Conservation (phyloP, 35 echinoderm and acorn worm genomes). For the Holothuria glaberrima region DNA sequence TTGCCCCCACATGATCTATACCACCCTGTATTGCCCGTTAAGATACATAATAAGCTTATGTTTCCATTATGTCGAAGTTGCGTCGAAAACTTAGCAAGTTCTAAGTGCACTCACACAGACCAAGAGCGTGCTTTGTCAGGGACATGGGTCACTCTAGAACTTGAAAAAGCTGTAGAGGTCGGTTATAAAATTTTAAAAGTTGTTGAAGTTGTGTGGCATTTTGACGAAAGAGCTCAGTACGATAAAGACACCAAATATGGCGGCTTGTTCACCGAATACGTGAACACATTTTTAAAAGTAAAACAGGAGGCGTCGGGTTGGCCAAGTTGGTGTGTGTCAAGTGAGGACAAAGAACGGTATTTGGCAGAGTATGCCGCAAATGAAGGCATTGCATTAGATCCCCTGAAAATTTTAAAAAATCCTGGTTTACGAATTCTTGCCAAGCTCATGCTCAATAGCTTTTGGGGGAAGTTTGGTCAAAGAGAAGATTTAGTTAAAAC, state of each 20-base stretch:
- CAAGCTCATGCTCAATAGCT: conserved; percentile 28
- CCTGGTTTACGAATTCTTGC: conserved; percentile 19
- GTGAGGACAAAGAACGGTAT: conserved; percentile 27
- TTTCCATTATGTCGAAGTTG: conserved; percentile 73
- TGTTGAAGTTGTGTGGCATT: conserved; percentile 82
- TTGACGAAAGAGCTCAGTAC: conserved; percentile 44
- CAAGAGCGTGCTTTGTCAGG: conserved; percentile 44
- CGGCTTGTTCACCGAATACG: conserved; percentile 46
- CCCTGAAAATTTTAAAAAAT: background rate
- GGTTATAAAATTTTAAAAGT: conserved; percentile 49
- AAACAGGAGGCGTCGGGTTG: conserved; percentile 38
- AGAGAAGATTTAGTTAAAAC: background rate
- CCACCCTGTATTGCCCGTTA: conserved; percentile 56
- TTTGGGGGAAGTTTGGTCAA: conserved; percentile 41
- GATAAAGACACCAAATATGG: background rate
- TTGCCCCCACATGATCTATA: conserved; percentile 38
- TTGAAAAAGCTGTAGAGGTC: conserved; percentile 64
- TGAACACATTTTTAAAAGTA: conserved; percentile 60
- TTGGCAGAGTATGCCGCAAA: background rate
- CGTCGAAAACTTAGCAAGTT: background rate
- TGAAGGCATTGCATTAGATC: conserved; percentile 48
- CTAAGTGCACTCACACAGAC: conserved; percentile 40
- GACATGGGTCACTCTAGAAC: conserved; percentile 74
- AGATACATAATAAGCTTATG: conserved; percentile 51
- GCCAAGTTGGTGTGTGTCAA: conserved; percentile 43